These are phyloP conservation scores for Venturia canescens DNA, from an alignment of 1,140 invertebrate species.

Conservation along the genomic window DNA sequence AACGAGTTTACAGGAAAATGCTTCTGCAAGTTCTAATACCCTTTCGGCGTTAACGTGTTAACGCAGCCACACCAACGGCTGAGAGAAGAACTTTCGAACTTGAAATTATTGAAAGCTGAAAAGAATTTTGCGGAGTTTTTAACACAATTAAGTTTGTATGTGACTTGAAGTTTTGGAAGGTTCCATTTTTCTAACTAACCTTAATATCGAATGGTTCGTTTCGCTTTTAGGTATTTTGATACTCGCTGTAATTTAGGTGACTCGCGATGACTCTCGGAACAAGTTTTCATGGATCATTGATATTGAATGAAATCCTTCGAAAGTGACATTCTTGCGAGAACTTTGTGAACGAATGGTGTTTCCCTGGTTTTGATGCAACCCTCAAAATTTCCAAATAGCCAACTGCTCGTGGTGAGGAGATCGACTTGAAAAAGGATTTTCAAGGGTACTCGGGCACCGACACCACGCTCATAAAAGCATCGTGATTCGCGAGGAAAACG, in stretches of 20 bases:
- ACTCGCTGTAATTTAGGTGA: no score
- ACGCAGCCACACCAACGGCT: no score
- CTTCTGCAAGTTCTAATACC: not conserved
- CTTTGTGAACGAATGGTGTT: not conserved
- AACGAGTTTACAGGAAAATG: constrained; percentile 36
- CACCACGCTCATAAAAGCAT: not conserved
- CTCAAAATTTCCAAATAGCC: not conserved
- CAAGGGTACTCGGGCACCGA: constrained; percentile 38
- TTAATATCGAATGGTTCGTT: no score
- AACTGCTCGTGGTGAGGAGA: not conserved
- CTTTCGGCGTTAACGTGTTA: not conserved
- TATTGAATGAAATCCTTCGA: no score
- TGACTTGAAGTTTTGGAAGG: no score
- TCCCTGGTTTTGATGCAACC: not conserved
- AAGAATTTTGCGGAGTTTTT: no score
- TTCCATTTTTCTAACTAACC: no score
- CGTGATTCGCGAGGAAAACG: not conserved
- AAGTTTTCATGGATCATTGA: no score
- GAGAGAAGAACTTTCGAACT: not conserved
- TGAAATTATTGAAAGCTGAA: no score
- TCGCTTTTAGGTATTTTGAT: no score
- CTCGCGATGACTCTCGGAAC: no score
- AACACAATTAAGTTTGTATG: no score
- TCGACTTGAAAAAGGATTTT: constrained; percentile 30
- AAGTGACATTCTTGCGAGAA: not conserved